Base-by-base conservation (phyloP, 2,113 vertebrate species). In the Ageneiosus marmoratus region DNA sequence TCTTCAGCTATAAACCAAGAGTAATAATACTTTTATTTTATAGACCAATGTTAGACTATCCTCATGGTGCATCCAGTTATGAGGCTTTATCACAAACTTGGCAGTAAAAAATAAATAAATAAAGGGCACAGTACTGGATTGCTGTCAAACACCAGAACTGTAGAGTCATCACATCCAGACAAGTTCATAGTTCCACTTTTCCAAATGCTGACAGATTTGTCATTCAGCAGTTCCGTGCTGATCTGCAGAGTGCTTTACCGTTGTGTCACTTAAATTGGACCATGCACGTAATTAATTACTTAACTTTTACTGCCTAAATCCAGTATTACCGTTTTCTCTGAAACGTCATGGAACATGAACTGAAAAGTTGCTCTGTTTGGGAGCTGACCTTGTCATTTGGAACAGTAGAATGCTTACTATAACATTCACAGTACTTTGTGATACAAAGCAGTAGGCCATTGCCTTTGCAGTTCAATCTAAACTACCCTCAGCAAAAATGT, bases 1-100 rank as follows among this genome's bases (percentile, higher is more conserved):
- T 86, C 77, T 86, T 70, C 81, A 32, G 85, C 55, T 77, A 85
- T 88, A 89, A 89, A 86, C 81, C 60, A 83, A 70, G 46, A 85
- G 79, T 85, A 89, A 87, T 89, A 89, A 84, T 84, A 81, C 74
- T 88, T 81, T 87, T 75, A 88, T 88, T 88, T 87, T 88, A 88
- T 85, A 83, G 86, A 82, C 55, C 83, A 44, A 51, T 85, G 87
- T 85, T 85, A 79, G 73, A 83, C 85, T 83, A 80, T 86, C 84
- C 77, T 80, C 37, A 63, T 74, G 72, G 55, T 79, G 48, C 83
- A 74, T 87, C 69, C 73, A 83, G 82, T 85, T 87, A 85, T 80
- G 80, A 78, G 41, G 70, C 83, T 73, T 85, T 83, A 63, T 83
- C 75, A 79, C 74, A 82, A 67, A 70, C 77, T 85, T 46, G 73